Evolutionary conservation across 2,113 vertebrate genomes (phyloP).

Genomic region (Chamaetylas fuelleborni): DNA sequence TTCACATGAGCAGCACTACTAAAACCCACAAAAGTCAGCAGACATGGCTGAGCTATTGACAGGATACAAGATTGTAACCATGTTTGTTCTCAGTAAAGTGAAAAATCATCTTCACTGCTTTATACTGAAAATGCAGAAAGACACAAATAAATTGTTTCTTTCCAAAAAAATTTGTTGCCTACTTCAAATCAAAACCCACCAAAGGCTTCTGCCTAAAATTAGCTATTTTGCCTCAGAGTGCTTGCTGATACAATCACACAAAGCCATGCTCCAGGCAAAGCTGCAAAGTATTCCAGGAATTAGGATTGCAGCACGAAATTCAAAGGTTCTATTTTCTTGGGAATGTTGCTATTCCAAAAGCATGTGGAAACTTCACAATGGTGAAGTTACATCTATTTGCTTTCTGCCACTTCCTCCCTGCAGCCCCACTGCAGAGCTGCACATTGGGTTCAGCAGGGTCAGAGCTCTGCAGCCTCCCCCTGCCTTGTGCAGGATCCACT

Average conservation of each 20-base stretch:
- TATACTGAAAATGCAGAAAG: not conserved
- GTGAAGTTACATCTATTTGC: not conserved
- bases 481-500: not conserved
- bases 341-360: not conserved
- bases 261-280: not conserved
- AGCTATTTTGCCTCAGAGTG: not conserved
- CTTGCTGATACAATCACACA: not conserved
- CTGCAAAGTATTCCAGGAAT: rapidly evolving
- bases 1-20: not conserved
- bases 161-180: not conserved
- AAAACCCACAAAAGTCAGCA: not conserved
- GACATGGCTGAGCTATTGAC: not conserved
- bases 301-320: not conserved
- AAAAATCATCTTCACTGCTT: not conserved
- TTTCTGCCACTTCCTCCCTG: not conserved
- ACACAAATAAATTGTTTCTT: not conserved
- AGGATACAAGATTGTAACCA: not conserved
- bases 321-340: not conserved
- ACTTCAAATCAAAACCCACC: not conserved
- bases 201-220: not conserved
- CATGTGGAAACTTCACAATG: not conserved
- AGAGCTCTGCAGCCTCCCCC: not conserved
- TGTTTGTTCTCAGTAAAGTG: rapidly evolving
- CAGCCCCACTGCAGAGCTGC: not conserved
- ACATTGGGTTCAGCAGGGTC: not conserved